Evolutionary conservation across 2,113 vertebrate species (phyloP), one percentile per base, ranked within the genome.

Genomic region (Hydrolagus affinis): DNA sequence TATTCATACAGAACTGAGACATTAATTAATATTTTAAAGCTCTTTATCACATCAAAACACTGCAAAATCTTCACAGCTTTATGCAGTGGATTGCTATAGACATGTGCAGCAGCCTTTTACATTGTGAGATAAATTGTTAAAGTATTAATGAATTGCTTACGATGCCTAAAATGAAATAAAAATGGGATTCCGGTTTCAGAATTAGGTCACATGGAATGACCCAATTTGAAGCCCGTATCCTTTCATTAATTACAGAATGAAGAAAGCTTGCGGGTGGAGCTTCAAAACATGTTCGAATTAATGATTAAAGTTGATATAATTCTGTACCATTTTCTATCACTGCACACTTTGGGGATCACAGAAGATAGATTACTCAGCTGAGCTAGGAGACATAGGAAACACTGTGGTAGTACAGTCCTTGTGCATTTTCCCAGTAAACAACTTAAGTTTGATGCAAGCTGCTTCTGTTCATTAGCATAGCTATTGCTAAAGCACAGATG

Each of bases 161-260:
- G 73, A 57, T 15, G 19, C 19, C 57, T 78, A 59, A n/a, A 78
- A 78, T 78, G 23, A 60, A 78, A n/a, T 57, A 78, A 25, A 59
- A 25, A 77, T 77, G 57, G 21, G 56, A 78, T 23, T 60, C 10
- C 75, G 59, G 4, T 25, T 78, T 75, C 30, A 60, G 75, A 78
- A 78, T 78, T 78, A 78, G 75, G 57, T 57, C 73, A 75, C 32
- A 56, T 60, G n/a, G 21, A 15, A 44, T 78, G 56, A 78, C 75
- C 56, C 75, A 78, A 60, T 78, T 78, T 60, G 25, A 78, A 59
- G 75, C 57, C 57, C 57, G 60, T 59, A 78, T 60, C 56, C 57
- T 21, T 60, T 77, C 56, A 77, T 21, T 59, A 23, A 11, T 19
- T 14, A 23, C 57, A 78, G n/a, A 15, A n/a, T 23, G 44, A 44